A percentile compares a stretch with the other conserved stretches of the same genome.
phyloP scores from a whole-genome alignment of 1,140 invertebrate species.

The Drosophila pseudoobscura region DNA sequence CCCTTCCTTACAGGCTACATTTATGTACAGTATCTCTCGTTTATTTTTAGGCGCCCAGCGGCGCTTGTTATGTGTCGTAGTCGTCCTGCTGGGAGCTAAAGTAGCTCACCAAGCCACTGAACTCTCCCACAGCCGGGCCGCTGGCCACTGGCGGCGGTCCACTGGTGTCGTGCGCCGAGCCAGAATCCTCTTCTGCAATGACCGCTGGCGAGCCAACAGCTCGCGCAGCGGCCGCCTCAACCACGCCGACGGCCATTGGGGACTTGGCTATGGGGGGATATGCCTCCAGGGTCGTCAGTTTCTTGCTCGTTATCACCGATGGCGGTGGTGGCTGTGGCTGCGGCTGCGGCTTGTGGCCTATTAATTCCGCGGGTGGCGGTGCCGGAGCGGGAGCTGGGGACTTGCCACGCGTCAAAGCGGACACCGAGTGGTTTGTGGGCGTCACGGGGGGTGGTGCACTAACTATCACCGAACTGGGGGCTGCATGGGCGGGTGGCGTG shows the following conservation, averaged over 20 bases:
- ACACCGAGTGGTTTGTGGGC: conserved; percentile 69
- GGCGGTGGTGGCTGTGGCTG: conserved; percentile 19
- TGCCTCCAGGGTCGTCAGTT: conserved; percentile 72
- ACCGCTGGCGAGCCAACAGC: conserved; percentile 45
- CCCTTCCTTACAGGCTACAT: conserved; percentile 12
- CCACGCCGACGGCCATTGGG: conserved; percentile 44
- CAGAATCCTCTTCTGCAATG: conserved; percentile 65
- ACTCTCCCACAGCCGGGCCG: conserved; percentile 85
- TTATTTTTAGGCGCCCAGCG: conserved; percentile 40
- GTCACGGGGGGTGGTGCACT: conserved; percentile 58
- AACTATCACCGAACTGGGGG: conserved; percentile 68
- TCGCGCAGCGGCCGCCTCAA: conserved; percentile 39
- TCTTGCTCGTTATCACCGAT: conserved; percentile 66
- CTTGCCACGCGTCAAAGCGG: conserved; percentile 59
- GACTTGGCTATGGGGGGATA: conserved; percentile 66
- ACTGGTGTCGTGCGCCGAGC: conserved; percentile 64
- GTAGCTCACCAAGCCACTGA: conserved; percentile 92
- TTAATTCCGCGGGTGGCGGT: not conserved
- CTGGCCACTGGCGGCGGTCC: conserved; percentile 26
- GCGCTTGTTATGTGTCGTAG: conserved; percentile 82
- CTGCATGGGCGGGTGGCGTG: conserved; percentile 60
- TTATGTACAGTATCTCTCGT: conserved; percentile 29
- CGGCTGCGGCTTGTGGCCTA: conserved; percentile 18
- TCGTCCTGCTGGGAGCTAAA: conserved; percentile 90
- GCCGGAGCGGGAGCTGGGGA: conserved; percentile 30